These are phyloP conservation scores for Mus caroli DNA, from an alignment of 2,797 vertebrate genomes.

Conservation along the genomic window DNA sequence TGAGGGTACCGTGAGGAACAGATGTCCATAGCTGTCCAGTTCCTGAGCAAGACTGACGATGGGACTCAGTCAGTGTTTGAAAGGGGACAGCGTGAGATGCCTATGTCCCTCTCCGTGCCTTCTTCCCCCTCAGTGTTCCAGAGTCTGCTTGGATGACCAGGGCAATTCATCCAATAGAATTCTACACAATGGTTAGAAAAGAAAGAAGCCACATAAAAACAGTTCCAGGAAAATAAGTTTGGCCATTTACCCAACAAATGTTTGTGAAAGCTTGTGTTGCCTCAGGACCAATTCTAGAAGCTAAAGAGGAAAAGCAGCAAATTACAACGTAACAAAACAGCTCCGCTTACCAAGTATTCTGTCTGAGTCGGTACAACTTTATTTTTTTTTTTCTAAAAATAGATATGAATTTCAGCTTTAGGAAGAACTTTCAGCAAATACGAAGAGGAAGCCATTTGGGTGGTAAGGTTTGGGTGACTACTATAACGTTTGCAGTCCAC, in stretches of 20 bases:
- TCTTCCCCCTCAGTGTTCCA: not conserved
- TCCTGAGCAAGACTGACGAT: not conserved
- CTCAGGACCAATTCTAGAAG: not conserved
- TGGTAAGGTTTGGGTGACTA: not conserved
- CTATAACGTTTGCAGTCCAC: not conserved
- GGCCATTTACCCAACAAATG: constrained; percentile 27
- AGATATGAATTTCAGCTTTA: constrained; percentile 33
- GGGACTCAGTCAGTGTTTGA: not conserved
- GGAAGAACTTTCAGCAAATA: constrained; percentile 15
- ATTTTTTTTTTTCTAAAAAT: not conserved
- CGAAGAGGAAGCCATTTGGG: not conserved
- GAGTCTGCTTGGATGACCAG: not conserved
- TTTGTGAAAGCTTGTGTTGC: constrained; percentile 12
- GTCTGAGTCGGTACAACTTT: not conserved
- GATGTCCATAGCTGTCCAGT: not conserved
- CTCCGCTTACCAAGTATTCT: not conserved
- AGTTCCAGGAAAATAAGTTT: not conserved
- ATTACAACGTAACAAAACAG: not conserved
- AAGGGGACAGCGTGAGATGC: not conserved
- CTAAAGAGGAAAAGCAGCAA: not conserved
- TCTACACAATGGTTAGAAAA: not conserved
- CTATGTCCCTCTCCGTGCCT: not conserved
- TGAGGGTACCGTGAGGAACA: not conserved
- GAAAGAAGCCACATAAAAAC: not conserved
- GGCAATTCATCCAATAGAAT: not conserved